A percentile compares a stretch with the other conserved stretches of the same genome.
phyloP scores from a whole-genome alignment of 92 coral and sea anemone genomes.

The Scolanthus callimorphus region DNA sequence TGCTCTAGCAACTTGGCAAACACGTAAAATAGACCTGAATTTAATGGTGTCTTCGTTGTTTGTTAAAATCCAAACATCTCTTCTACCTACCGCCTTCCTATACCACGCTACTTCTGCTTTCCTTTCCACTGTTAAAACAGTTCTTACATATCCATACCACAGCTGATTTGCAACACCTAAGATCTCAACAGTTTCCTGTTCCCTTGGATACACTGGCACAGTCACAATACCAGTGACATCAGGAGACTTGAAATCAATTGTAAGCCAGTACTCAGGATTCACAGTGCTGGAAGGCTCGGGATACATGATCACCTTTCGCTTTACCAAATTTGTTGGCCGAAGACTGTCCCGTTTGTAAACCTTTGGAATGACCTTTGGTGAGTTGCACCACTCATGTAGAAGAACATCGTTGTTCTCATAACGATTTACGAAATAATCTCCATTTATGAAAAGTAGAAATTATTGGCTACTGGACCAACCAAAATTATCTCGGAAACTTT shows the following conservation, averaged over 20 bases:
- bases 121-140: not conserved
- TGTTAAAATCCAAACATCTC: slow-evolving; percentile 8
- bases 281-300: slow-evolving; percentile 52
- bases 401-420: slow-evolving; percentile 20
- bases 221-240: slow-evolving; percentile 13
- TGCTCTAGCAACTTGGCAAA: slow-evolving; percentile 3
- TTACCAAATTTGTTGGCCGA: slow-evolving; percentile 33
- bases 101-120: slow-evolving; percentile 11
- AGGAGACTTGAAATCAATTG: slow-evolving; percentile 45
- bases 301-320: slow-evolving; percentile 52
- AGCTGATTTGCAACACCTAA: slow-evolving; percentile 40
- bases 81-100: not conserved
- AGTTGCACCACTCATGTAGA: slow-evolving; percentile 48
- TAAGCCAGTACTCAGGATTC: slow-evolving; percentile 38
- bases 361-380: slow-evolving; percentile 27
- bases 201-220: slow-evolving; percentile 52
- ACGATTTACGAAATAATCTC: slow-evolving; percentile 45
- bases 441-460: slow-evolving; percentile 42
- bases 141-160: slow-evolving; percentile 26
- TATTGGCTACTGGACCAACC: slow-evolving; percentile 28
- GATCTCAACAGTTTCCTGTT: slow-evolving; percentile 33
- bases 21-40: not conserved
- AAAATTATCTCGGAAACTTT: slow-evolving; percentile 14
- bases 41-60: not conserved
- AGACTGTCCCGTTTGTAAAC: slow-evolving; percentile 33